These are phyloP conservation scores for Anagrus nilaparvatae DNA, from an alignment of 1,140 invertebrate species.

Conservation along the genomic window DNA sequence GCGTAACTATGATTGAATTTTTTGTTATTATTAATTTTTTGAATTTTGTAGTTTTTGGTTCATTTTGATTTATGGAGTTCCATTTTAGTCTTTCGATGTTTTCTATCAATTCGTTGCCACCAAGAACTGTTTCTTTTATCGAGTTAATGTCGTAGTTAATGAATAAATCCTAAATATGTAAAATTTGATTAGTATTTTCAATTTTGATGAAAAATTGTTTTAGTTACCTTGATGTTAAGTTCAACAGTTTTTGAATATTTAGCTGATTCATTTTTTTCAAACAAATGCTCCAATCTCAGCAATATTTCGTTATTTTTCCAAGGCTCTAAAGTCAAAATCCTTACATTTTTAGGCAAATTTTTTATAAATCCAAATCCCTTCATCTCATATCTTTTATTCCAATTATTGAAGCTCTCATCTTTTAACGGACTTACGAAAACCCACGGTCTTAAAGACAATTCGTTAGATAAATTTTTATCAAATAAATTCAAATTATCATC, in stretches of 20 bases:
- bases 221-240: slow-evolving; percentile 43
- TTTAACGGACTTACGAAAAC: slow-evolving; percentile 35
- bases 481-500: slow-evolving; percentile 15
- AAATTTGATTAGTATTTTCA: not conserved
- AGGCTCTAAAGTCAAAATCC: slow-evolving; percentile 78
- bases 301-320: slow-evolving; percentile 61
- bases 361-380: slow-evolving; percentile 40
- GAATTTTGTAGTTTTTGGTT: slow-evolving; percentile 45
- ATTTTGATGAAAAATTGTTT: not conserved
- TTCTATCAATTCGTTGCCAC: slow-evolving; percentile 51
- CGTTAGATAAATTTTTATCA: slow-evolving; percentile 27
- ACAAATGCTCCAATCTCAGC: slow-evolving; percentile 78
- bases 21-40: slow-evolving; percentile 37
- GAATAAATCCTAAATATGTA: slow-evolving; percentile 44
- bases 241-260: slow-evolving; percentile 46
- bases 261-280: slow-evolving; percentile 60
- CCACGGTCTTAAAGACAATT: slow-evolving; percentile 36
- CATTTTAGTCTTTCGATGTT: slow-evolving; percentile 35
- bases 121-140: slow-evolving; percentile 36
- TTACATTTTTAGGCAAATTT: slow-evolving; percentile 64
- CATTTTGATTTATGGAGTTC: slow-evolving; percentile 16
- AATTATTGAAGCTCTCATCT: slow-evolving; percentile 32
- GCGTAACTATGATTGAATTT: slow-evolving; percentile 30
- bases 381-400: slow-evolving; percentile 31
- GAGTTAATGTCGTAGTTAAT: slow-evolving; percentile 37